phyloP scores from a whole-genome alignment of 2,113 vertebrate genomes.

The Argyrosomus japonicus region DNA sequence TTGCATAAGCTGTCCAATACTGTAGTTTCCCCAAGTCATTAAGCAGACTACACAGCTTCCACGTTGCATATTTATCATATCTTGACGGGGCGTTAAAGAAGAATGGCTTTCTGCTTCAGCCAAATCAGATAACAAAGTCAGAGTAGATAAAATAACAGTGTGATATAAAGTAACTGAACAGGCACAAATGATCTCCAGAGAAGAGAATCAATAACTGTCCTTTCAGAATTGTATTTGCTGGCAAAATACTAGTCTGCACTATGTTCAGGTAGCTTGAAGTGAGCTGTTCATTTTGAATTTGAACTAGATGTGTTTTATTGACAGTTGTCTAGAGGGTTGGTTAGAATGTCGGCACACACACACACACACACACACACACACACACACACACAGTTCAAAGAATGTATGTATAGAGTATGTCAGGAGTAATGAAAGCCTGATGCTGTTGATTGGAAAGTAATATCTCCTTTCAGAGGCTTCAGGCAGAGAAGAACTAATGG shows the following conservation, averaged over 20 bases:
- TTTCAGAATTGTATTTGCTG: not conserved
- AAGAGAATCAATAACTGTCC: constrained; percentile 12
- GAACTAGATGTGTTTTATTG: constrained; percentile 28
- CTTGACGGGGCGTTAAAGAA: not conserved
- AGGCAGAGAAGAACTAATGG: constrained; percentile 49
- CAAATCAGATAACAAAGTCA: not conserved
- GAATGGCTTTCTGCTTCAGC: too few species aligned
- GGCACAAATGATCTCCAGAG: constrained; percentile 8
- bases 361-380: constrained; percentile 27
- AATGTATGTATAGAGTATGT: not conserved
- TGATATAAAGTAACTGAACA: not conserved
- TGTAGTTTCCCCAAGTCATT: not conserved
- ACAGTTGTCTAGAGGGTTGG: not conserved
- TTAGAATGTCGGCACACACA: not conserved
- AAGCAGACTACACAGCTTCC: not conserved
- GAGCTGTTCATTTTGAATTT: constrained; percentile 8
- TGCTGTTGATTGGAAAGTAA: constrained; percentile 61
- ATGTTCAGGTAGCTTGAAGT: constrained; percentile 1
- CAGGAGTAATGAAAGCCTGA: constrained; percentile 57
- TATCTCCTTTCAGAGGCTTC: constrained; percentile 39
- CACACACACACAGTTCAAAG: constrained; percentile 7
- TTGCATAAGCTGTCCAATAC: too few species aligned
- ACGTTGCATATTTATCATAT: not conserved
- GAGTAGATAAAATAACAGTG: not conserved
- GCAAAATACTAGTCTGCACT: not conserved